These are phyloP conservation scores for Australoheros scitulus DNA, from an alignment of 2,113 vertebrate species.

Conservation along the genomic window DNA sequence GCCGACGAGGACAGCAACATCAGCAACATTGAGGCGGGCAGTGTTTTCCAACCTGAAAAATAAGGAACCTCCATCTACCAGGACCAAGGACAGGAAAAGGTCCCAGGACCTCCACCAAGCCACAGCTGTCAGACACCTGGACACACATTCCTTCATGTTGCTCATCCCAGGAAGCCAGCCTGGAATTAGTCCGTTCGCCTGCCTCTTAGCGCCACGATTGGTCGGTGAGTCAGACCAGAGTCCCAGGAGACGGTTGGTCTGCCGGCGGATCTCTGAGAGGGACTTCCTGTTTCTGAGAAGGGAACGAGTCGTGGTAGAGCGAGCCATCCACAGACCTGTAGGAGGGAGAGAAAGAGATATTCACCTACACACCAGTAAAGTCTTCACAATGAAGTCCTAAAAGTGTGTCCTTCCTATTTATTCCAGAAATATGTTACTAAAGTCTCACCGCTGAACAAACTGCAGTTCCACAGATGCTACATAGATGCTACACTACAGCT, in stretches of 20 bases:
- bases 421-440: too few relatives aligned
- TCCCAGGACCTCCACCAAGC: neutral
- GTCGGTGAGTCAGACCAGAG: slow-evolving; percentile 79
- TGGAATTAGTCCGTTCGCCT: neutral
- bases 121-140: neutral
- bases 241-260: slow-evolving; percentile 84
- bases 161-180: slow-evolving; percentile 20
- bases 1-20: neutral
- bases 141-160: neutral
- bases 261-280: slow-evolving; percentile 72
- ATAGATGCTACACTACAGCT: too few relatives aligned
- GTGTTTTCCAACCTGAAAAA: neutral
- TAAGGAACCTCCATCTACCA: neutral
- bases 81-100: neutral
- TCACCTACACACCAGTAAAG: neutral
- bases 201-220: slow-evolving; percentile 3
- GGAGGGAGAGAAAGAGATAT: slow-evolving; percentile 5
- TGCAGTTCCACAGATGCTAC: too few relatives aligned
- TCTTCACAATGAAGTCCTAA: neutral
- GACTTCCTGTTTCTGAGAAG: slow-evolving; percentile 80
- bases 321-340: slow-evolving; percentile 80
- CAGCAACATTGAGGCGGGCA: neutral
- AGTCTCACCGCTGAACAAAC: too few relatives aligned
- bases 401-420: too few relatives aligned
- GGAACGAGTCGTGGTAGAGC: slow-evolving; percentile 77